Conservation (phyloP, 2,113 vertebrate genomes). For the Mastomys coucha region DNA sequence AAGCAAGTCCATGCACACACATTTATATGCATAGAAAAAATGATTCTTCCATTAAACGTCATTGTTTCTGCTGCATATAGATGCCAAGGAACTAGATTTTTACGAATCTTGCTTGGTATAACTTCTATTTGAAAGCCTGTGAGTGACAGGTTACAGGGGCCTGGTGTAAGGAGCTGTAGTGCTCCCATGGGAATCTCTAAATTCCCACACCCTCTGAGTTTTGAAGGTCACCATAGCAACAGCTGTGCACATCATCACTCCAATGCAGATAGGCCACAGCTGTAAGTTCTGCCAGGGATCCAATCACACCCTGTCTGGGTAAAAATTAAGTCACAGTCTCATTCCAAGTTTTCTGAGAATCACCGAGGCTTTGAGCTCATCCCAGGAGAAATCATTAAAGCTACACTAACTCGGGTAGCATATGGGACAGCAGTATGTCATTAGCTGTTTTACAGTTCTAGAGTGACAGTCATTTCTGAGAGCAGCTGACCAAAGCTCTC, state of each 20-base stretch:
- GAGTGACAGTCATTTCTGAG: conserved; percentile 57
- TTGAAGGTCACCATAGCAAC: conserved; percentile 73
- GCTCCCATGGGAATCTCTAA: conserved; percentile 55
- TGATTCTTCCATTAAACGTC: neutral
- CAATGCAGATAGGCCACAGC: conserved; percentile 55
- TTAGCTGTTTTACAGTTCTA: conserved; percentile 59
- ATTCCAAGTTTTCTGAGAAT: conserved; percentile 63
- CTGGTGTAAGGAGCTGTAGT: neutral
- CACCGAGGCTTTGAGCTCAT: conserved; percentile 60
- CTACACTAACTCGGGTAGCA: conserved; percentile 45
- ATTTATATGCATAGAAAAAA: neutral
- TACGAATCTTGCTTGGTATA: neutral
- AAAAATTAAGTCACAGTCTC: conserved; percentile 68
- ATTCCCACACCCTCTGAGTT: conserved; percentile 79
- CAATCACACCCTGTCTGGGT: conserved; percentile 75
- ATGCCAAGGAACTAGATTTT: neutral
- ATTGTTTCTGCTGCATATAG: neutral
- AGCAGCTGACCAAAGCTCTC: conserved; percentile 52
- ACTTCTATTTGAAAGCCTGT: conserved; percentile 37
- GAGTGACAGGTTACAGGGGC: conserved; percentile 37
- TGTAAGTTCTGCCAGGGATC: conserved; percentile 64
- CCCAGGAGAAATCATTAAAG: conserved; percentile 78
- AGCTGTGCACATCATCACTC: conserved; percentile 52
- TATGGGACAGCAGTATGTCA: conserved; percentile 58
- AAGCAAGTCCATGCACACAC: neutral